These are phyloP conservation scores for Campaea margaritaria DNA, from an alignment of 2,888 invertebrate species.

Conservation along the genomic window DNA sequence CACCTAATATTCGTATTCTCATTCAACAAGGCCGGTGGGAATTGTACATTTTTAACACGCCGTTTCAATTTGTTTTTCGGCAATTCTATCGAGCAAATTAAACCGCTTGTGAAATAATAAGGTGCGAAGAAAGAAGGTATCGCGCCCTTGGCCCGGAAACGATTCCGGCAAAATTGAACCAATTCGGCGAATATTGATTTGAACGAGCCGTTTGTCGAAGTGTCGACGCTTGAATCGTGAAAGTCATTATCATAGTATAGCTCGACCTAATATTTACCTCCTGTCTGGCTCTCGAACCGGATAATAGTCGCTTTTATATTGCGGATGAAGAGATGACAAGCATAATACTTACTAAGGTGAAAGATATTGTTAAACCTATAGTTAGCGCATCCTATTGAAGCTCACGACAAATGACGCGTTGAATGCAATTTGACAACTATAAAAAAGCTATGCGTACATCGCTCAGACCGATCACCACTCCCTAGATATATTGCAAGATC, in stretches of 20 bases:
- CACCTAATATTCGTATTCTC: constrained; percentile 12
- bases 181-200: constrained; percentile 21
- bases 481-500: no score
- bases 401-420: not conserved
- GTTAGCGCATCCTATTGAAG: not conserved
- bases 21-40: constrained; percentile 2
- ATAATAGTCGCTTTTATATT: constrained; percentile 4
- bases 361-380: not conserved
- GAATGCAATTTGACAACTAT: not conserved
- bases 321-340: not conserved
- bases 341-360: not conserved
- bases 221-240: not conserved
- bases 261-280: constrained; percentile 10
- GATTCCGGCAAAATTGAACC: constrained; percentile 15
- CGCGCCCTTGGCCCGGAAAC: constrained; percentile 21
- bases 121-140: constrained; percentile 17
- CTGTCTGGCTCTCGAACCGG: constrained; percentile 8
- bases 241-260: constrained; percentile 4
- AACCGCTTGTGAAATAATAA: constrained; percentile 6
- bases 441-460: no score
- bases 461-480: no score
- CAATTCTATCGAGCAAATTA: constrained; percentile 9
- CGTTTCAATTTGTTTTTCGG: constrained; percentile 6
- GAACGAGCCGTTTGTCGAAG: constrained; percentile 8
- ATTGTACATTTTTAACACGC: constrained; percentile 16